phyloP scores from a whole-genome alignment of 2,113 vertebrate species.

The Tylochromis polylepis region DNA sequence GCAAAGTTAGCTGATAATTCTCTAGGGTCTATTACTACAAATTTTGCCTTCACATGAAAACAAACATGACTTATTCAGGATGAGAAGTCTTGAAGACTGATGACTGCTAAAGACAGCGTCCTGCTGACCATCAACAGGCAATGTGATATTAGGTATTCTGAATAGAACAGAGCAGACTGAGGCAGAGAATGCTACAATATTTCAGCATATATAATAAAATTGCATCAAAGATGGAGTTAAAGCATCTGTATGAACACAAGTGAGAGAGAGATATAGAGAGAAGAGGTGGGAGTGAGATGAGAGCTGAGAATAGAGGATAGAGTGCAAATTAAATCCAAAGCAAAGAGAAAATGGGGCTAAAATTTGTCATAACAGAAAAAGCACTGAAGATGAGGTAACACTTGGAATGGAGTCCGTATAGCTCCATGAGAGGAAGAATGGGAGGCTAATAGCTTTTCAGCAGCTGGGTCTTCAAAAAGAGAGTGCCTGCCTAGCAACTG shows the following conservation, averaged over 20 bases:
- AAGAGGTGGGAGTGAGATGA: not conserved
- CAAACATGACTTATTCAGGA: not conserved
- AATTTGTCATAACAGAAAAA: not conserved
- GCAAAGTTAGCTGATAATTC: not conserved
- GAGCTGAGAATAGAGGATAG: not conserved
- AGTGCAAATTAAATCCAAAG: not conserved
- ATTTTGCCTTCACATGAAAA: not conserved
- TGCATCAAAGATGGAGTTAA: not conserved
- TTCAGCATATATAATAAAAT: not conserved
- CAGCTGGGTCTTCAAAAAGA: not conserved
- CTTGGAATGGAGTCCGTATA: not conserved
- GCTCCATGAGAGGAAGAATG: not conserved
- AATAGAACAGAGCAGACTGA: not conserved
- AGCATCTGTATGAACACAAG: not conserved
- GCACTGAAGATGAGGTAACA: not conserved
- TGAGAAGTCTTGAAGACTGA: not conserved
- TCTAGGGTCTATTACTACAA: not conserved
- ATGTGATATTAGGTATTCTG: not conserved
- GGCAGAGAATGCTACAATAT: not conserved
- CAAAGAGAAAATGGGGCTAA: not conserved
- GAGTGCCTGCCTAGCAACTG: conserved; percentile 47
- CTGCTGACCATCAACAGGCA: not conserved
- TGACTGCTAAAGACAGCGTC: not conserved
- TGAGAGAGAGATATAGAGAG: not conserved
- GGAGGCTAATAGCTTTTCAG: not conserved